Conservation (phyloP, 92 coral and sea anemone species). For the Blastomussa wellsi region DNA sequence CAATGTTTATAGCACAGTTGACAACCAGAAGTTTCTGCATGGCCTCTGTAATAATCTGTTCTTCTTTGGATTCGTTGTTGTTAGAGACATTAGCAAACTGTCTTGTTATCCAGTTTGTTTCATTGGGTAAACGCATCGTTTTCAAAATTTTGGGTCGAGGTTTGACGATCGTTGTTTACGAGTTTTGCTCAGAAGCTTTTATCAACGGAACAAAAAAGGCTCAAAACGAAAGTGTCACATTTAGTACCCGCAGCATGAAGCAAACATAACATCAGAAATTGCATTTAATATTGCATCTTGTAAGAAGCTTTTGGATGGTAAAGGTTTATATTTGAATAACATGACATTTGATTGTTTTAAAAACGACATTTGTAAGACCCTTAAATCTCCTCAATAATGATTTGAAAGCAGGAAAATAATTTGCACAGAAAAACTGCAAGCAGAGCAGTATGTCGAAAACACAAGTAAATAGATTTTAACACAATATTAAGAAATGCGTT, state of each 20-base stretch:
- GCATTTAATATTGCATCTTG: neutral
- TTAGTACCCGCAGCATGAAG: neutral
- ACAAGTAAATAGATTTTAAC: neutral
- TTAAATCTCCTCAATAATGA: neutral
- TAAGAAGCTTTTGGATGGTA: neutral
- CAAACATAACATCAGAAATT: neutral
- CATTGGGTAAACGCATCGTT: neutral
- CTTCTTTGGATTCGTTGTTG: neutral
- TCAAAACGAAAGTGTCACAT: neutral
- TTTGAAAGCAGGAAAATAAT: neutral
- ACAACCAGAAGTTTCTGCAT: neutral
- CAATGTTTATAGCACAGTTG: constrained; percentile 2
- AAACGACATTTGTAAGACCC: neutral
- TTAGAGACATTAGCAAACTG: neutral
- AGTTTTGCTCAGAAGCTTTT: neutral
- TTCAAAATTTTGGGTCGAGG: neutral
- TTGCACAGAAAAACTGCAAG: neutral
- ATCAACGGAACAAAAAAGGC: neutral
- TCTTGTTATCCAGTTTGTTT: neutral
- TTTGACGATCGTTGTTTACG: neutral
- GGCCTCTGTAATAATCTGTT: neutral
- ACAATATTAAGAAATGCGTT: neutral
- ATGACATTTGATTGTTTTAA: neutral
- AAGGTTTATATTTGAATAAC: neutral
- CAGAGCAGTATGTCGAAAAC: neutral